Conservation (phyloP, 2,113 vertebrate genomes). For the Phodopus roborovskii region DNA sequence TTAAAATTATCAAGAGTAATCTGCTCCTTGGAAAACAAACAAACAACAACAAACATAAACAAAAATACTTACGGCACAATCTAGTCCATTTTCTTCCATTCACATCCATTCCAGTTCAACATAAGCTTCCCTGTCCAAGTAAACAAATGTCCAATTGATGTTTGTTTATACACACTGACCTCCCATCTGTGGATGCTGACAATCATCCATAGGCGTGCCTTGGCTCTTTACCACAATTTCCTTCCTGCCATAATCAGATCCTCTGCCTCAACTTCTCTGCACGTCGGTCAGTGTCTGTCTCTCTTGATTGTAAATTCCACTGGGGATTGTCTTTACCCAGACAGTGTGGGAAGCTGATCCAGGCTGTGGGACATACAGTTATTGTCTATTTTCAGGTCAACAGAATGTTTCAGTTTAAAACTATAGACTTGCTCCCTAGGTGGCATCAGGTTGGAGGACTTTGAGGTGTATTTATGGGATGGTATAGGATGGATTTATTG, state of each 20-base stretch:
- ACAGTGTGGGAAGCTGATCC: background rate
- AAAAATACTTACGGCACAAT: background rate
- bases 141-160: background rate
- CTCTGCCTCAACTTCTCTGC: background rate
- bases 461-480: background rate
- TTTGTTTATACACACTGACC: background rate
- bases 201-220: background rate
- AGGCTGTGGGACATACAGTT: background rate
- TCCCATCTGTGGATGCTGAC: background rate
- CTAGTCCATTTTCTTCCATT: background rate
- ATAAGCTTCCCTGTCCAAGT: background rate
- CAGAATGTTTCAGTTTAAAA: background rate
- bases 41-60: too few species aligned
- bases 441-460: background rate
- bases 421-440: background rate
- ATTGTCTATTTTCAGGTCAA: background rate
- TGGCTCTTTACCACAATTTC: too few species aligned
- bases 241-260: background rate
- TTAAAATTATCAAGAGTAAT: background rate
- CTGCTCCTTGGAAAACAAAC: background rate
- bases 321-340: background rate
- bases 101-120: background rate
- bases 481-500: background rate
- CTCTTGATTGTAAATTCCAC: accelerated
- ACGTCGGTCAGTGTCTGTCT: too few species aligned